Conservation (phyloP, 92 coral and sea anemone genomes). For the Blastomussa wellsi region DNA sequence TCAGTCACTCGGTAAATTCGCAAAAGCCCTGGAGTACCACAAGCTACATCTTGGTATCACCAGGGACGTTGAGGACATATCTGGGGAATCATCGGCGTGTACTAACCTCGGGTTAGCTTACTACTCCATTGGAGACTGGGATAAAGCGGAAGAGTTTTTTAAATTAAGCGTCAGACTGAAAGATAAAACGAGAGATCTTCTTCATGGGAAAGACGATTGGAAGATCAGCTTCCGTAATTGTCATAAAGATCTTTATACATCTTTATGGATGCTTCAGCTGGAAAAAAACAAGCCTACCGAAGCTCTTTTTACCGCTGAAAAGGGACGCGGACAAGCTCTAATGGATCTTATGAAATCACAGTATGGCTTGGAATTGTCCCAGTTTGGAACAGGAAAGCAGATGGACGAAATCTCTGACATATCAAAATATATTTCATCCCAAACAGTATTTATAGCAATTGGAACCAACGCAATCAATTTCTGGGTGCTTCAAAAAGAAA, state of each 20-base stretch:
- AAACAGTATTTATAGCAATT: neutral
- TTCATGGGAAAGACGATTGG: neutral
- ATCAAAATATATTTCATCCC: neutral
- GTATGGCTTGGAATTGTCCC: neutral
- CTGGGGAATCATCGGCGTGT: neutral
- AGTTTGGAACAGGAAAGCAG: neutral
- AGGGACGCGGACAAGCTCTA: neutral
- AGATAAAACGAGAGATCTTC: neutral
- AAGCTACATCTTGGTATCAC: neutral
- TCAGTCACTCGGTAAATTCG: neutral
- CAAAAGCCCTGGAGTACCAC: neutral
- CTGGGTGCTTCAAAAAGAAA: neutral
- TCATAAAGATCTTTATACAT: neutral
- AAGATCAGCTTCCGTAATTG: neutral
- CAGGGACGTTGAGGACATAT: neutral
- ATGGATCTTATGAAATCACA: slow-evolving; percentile 5
- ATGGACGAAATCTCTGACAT: neutral
- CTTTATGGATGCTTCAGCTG: slow-evolving; percentile 11
- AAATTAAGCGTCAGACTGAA: neutral
- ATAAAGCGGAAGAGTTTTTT: neutral
- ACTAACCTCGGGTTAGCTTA: neutral
- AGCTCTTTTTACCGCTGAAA: slow-evolving; percentile 4
- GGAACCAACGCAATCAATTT: too few relatives aligned
- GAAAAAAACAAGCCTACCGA: neutral
- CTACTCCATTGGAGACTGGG: neutral